Percentiles rank a stretch among this genome's conserved stretches.
Evolutionary conservation across 1,140 invertebrate genomes (phyloP).

Genomic region (Bombus soroeensis): DNA sequence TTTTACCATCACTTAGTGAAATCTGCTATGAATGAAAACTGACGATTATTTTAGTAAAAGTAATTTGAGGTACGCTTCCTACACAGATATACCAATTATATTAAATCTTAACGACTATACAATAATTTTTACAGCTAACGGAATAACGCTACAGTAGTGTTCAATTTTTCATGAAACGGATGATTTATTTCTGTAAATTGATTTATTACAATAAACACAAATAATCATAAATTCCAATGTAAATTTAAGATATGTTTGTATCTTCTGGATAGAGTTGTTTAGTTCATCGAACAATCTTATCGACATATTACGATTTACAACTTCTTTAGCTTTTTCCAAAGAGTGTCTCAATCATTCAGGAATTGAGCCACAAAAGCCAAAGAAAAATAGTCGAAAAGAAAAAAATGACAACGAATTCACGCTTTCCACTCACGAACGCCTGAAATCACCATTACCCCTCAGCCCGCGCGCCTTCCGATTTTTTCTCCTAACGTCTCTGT

Average conservation of each 20-base stretch:
- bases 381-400: too few species aligned
- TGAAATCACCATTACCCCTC: neutral
- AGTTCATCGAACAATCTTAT: neutral
- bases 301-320: neutral
- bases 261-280: too few species aligned
- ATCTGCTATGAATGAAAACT: too few species aligned
- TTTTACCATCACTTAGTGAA: neutral
- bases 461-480: neutral
- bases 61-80: neutral
- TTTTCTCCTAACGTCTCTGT: neutral
- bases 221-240: too few species aligned
- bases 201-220: too few species aligned
- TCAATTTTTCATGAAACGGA: too few species aligned
- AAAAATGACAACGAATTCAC: neutral
- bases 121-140: neutral
- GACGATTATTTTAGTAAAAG: neutral
- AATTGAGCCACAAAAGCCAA: neutral
- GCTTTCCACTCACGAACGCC: neutral
- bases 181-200: too few species aligned
- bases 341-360: neutral
- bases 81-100: too few species aligned
- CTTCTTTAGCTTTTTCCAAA: neutral
- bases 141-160: neutral
- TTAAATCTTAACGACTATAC: neutral
- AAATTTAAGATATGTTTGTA: too few species aligned